These are phyloP conservation scores for Callimorpha dominula DNA, from an alignment of 2,888 invertebrate genomes.

Conservation along the genomic window DNA sequence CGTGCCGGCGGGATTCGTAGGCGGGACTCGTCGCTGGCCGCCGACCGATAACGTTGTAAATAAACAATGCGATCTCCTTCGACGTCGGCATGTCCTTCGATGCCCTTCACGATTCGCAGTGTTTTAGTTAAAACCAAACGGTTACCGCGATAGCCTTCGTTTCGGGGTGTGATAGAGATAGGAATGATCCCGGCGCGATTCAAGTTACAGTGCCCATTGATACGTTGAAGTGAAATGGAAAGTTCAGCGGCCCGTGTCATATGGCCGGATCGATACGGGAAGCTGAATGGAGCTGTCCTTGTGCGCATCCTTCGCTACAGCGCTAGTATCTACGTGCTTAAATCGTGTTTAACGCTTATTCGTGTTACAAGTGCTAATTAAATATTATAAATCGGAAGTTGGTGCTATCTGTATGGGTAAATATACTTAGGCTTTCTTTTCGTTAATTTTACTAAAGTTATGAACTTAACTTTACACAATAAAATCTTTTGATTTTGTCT, in stretches of 20 bases:
- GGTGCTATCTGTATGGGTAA: slow-evolving; percentile 41
- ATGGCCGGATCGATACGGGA: slow-evolving; percentile 75
- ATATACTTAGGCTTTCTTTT: slow-evolving; percentile 30
- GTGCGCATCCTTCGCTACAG: slow-evolving; percentile 40
- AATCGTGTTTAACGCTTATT: slow-evolving; percentile 21
- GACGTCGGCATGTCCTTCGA: slow-evolving; percentile 51
- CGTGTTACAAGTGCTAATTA: slow-evolving; percentile 31
- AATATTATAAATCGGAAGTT: slow-evolving; percentile 23
- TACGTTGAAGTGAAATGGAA: slow-evolving; percentile 76
- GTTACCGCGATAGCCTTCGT: slow-evolving; percentile 31
- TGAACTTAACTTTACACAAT: slow-evolving; percentile 3
- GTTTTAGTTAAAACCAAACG: slow-evolving; percentile 32
- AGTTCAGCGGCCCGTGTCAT: slow-evolving; percentile 73
- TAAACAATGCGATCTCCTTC: slow-evolving; percentile 70
- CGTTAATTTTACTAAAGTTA: not conserved
- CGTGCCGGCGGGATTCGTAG: slow-evolving; percentile 61
- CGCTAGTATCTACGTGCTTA: slow-evolving; percentile 22
- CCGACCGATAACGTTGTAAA: slow-evolving; percentile 80
- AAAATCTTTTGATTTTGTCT: not conserved
- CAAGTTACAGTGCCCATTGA: slow-evolving; percentile 59
- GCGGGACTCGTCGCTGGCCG: slow-evolving; percentile 61
- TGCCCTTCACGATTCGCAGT: slow-evolving; percentile 55
- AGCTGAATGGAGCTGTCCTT: slow-evolving; percentile 72
- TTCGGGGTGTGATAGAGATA: slow-evolving; percentile 32
- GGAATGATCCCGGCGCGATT: slow-evolving; percentile 44